These are phyloP conservation scores for Gnathonemus longibarbis DNA, from an alignment of 2,113 vertebrate species.

Conservation along the genomic window DNA sequence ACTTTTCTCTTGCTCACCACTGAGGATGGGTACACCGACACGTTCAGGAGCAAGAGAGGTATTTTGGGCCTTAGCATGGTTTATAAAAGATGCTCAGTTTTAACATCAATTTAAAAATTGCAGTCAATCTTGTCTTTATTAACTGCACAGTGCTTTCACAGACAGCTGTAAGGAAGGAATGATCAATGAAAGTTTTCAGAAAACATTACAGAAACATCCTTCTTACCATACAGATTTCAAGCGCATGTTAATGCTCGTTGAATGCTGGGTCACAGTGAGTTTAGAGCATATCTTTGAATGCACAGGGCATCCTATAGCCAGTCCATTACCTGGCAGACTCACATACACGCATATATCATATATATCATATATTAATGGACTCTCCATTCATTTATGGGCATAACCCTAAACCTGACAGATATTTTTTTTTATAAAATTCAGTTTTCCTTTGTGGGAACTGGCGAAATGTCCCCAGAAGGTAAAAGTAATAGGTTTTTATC, in stretches of 20 bases:
- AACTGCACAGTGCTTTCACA: neutral
- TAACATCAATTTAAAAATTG: neutral
- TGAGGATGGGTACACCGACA: neutral
- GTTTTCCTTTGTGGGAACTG: neutral
- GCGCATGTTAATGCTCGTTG: neutral
- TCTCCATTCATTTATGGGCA: neutral
- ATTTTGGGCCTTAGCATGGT: neutral
- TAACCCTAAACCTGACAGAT: neutral
- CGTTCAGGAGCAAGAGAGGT: neutral
- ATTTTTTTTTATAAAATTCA: neutral
- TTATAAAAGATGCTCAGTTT: neutral
- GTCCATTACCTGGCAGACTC: neutral
- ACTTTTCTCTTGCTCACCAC: neutral
- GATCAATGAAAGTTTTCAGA: neutral
- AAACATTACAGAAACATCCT: neutral
- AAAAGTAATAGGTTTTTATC: neutral
- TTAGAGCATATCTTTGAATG: neutral
- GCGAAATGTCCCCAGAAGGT: neutral
- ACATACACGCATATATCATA: neutral
- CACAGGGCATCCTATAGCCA: neutral
- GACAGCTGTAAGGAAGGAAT: neutral
- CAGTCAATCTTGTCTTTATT: neutral
- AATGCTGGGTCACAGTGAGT: neutral
- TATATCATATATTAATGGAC: neutral
- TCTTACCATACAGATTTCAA: neutral